Conservation (phyloP, 1,140 invertebrate genomes). For the Pseudobourletiella spinata region DNA sequence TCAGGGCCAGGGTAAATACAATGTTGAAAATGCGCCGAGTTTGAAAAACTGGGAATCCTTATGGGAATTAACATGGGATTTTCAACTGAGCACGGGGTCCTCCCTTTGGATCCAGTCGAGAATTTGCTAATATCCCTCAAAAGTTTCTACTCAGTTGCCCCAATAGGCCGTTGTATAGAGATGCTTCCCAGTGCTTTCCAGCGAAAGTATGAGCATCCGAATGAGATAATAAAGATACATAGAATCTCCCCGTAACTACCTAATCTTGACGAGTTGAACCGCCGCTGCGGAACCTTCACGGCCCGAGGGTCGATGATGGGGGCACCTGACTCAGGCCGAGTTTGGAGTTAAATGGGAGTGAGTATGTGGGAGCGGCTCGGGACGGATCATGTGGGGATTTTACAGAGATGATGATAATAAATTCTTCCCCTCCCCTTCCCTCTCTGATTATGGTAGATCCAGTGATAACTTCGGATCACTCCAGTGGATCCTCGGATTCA, state of each 20-base stretch:
- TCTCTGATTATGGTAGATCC: slow-evolving; percentile 21
- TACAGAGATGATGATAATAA: neutral
- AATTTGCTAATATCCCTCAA: no score
- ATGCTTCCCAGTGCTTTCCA: neutral
- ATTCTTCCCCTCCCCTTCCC: neutral
- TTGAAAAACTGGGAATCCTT: no score
- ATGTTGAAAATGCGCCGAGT: no score
- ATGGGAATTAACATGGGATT: no score
- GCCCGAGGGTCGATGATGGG: neutral
- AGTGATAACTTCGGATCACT: slow-evolving; percentile 33
- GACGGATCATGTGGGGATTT: neutral
- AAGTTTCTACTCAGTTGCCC: no score
- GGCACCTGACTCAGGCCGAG: no score
- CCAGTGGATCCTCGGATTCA: slow-evolving; percentile 29
- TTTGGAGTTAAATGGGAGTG: neutral
- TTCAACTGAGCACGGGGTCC: no score
- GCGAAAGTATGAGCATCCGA: neutral
- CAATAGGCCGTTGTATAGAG: neutral
- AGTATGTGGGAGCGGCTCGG: no score
- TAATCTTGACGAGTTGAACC: neutral
- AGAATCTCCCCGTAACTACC: neutral
- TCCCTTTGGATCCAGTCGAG: no score
- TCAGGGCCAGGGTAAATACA: no score
- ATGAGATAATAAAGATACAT: neutral
- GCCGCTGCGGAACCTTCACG: neutral